These are phyloP conservation scores for Lutjanus argentimaculatus DNA, from an alignment of 2,797 vertebrate genomes.

Conservation along the genomic window DNA sequence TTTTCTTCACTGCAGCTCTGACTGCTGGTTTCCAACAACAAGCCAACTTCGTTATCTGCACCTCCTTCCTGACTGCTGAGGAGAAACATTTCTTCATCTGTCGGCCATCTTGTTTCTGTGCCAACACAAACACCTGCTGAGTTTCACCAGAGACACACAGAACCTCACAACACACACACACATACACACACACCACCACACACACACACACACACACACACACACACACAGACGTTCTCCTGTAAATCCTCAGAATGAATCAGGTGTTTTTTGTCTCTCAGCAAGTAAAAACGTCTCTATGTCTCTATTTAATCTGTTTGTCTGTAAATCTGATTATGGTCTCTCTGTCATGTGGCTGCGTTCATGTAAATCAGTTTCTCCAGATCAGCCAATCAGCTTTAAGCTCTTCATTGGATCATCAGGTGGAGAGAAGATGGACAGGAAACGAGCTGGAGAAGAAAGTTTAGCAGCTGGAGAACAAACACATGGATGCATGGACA, in stretches of 20 bases:
- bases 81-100: neutral
- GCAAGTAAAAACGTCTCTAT: too few relatives aligned
- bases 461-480: neutral
- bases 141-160: too few relatives aligned
- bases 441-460: neutral
- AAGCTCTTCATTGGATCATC: constrained; percentile 10
- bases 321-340: neutral
- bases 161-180: too few relatives aligned
- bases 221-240: too few relatives aligned
- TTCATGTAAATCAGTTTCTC: neutral
- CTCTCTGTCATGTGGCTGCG: neutral
- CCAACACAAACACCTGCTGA: neutral
- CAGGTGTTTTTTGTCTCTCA: too few relatives aligned
- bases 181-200: too few relatives aligned
- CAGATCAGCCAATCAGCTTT: constrained; percentile 21
- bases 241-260: too few relatives aligned
- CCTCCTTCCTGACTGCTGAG: neutral
- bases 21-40: neutral
- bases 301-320: neutral
- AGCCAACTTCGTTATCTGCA: neutral
- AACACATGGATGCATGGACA: neutral
- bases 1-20: neutral
- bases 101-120: neutral
- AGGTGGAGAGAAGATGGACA: neutral
- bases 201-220: too few relatives aligned